These are phyloP conservation scores for Drosophila emarginata DNA, from an alignment of 2,888 invertebrate species.

Conservation along the genomic window DNA sequence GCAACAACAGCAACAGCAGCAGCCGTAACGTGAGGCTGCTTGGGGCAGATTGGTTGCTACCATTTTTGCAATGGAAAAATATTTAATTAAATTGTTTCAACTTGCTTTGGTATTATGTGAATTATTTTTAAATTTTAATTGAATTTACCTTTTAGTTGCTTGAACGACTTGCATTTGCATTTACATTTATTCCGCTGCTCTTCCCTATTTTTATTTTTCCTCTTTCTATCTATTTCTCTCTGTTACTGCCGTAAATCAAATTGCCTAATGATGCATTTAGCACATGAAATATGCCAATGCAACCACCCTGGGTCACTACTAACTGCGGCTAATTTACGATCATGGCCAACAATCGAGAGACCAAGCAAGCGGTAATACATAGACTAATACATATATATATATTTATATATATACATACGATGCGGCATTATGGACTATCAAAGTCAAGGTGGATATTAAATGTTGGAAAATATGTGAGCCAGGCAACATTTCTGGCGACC, in stretches of 20 bases:
- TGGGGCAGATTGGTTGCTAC: slow-evolving; percentile 35
- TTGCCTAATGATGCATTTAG: slow-evolving; percentile 75
- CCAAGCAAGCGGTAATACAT: slow-evolving; percentile 51
- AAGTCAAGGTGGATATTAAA: slow-evolving; percentile 77
- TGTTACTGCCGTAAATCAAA: slow-evolving; percentile 69
- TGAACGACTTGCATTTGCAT: slow-evolving; percentile 12
- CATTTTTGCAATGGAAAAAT: slow-evolving; percentile 55
- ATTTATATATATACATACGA: background rate
- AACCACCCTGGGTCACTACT: slow-evolving; percentile 68
- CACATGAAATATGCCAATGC: slow-evolving; percentile 77
- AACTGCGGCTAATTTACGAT: slow-evolving; percentile 72
- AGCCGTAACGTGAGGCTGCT: slow-evolving; percentile 28
- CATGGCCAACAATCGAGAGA: slow-evolving; percentile 30
- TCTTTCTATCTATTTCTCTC: slow-evolving; percentile 8
- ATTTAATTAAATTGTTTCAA: slow-evolving; percentile 71
- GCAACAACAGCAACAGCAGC: slow-evolving; percentile 31
- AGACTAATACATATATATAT: background rate
- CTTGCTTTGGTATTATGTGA: slow-evolving; percentile 36
- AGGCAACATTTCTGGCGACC: slow-evolving; percentile 37
- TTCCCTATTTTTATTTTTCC: background rate
- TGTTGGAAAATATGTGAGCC: slow-evolving; percentile 61
- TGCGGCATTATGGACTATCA: slow-evolving; percentile 70
- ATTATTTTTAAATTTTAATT: slow-evolving; percentile 42
- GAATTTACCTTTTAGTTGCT: slow-evolving; percentile 26
- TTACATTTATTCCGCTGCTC: background rate